A percentile compares a stretch with the other conserved stretches of the same genome.
phyloP scores from a whole-genome alignment of 2,797 vertebrate species.

The Staurois parvus region DNA sequence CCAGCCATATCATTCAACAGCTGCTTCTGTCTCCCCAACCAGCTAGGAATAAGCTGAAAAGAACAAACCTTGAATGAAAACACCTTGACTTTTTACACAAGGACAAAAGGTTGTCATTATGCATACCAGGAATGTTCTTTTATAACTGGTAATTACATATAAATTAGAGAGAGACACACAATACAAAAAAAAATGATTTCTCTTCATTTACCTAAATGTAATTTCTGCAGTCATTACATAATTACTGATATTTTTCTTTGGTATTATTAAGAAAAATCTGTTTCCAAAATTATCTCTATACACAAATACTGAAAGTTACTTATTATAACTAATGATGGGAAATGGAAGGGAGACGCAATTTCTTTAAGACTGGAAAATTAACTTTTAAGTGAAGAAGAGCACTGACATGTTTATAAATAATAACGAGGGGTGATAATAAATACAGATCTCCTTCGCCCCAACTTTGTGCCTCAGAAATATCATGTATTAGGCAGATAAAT shows the following conservation, averaged over 20 bases:
- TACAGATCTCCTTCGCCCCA: conserved; percentile 50
- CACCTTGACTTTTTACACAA: conserved; percentile 80
- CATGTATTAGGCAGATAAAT: conserved; percentile 45
- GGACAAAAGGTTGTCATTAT: conserved; percentile 84
- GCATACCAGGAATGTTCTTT: conserved; percentile 83
- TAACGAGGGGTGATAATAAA: conserved; percentile 56
- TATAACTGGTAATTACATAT: conserved; percentile 81
- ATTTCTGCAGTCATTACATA: conserved; percentile 80
- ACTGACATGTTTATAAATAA: conserved; percentile 55
- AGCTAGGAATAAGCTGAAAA: conserved; percentile 79
- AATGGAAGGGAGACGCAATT: conserved; percentile 63
- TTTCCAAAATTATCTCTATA: conserved; percentile 76
- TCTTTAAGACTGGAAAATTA: conserved; percentile 67
- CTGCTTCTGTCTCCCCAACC: conserved; percentile 78
- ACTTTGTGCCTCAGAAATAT: conserved; percentile 38
- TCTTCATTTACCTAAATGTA: conserved; percentile 81
- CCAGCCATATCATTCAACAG: conserved; percentile 75
- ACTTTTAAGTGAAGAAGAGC: conserved; percentile 65
- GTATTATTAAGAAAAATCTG: conserved; percentile 78
- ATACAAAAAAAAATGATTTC: conserved; percentile 78
- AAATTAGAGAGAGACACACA: conserved; percentile 79
- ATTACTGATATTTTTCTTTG: conserved; percentile 80
- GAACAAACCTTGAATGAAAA: conserved; percentile 82
- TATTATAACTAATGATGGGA: conserved; percentile 68
- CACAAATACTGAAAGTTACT: conserved; percentile 76